phyloP scores from a whole-genome alignment of 2,797 vertebrate species.

The Limosa lapponica region DNA sequence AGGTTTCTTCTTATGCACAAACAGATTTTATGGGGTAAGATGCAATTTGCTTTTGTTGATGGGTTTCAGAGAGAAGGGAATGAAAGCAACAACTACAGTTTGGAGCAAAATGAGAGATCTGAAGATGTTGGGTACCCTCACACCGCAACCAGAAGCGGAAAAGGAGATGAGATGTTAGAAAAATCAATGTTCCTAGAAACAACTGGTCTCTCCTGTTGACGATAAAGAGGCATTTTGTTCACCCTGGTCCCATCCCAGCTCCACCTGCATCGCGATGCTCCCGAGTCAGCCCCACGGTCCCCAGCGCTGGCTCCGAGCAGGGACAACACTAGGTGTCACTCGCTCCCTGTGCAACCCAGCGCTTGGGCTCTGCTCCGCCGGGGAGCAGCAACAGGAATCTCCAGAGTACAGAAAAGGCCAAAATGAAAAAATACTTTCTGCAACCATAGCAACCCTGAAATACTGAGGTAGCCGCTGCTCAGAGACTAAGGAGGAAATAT shows the following conservation, averaged over 20 bases:
- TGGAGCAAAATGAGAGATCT: not conserved
- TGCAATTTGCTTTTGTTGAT: not conserved
- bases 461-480: not conserved
- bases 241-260: not conserved
- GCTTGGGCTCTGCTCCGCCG: not conserved
- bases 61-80: not conserved
- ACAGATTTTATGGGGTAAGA: not conserved
- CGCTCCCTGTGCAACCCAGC: not conserved
- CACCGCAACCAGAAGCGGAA: not conserved
- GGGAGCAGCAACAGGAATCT: constrained; percentile 5
- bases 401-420: not conserved
- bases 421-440: constrained; percentile 41
- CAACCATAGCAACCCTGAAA: constrained; percentile 23
- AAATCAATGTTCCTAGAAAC: not conserved
- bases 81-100: not conserved
- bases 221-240: not conserved
- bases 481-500: not conserved
- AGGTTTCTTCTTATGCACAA: constrained; percentile 11
- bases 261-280: not conserved
- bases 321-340: constrained; percentile 73
- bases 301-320: not conserved
- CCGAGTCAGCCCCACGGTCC: not conserved
- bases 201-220: not conserved
- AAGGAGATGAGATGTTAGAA: not conserved
- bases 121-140: not conserved